phyloP scores from a whole-genome alignment of 2,888 invertebrate genomes.

The Mimas tiliae region DNA sequence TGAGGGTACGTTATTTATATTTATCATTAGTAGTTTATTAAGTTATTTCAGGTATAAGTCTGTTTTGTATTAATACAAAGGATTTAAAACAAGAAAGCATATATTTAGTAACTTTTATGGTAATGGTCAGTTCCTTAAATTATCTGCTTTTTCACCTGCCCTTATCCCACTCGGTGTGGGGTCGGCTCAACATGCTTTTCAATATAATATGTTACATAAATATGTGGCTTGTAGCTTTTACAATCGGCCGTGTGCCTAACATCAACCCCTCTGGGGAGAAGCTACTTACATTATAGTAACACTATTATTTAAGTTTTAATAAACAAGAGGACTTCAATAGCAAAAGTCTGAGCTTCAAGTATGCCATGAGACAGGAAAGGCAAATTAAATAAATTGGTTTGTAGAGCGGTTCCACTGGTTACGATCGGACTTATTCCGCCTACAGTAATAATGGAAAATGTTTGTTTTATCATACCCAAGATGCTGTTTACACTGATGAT shows the following conservation, averaged over 20 bases:
- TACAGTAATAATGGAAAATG: not conserved
- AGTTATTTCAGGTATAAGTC: not conserved
- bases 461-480: not conserved
- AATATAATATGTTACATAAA: no score
- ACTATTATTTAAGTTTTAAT: not conserved
- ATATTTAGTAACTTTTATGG: not conserved
- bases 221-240: no score
- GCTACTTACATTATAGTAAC: no score
- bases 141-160: no score
- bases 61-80: not conserved
- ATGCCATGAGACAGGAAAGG: not conserved
- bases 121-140: no score
- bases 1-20: not conserved
- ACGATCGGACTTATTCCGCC: not conserved
- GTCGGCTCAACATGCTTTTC: no score
- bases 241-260: no score
- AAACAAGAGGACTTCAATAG: not conserved
- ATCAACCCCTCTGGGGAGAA: no score
- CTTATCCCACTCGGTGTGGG: no score
- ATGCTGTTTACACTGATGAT: not conserved
- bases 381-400: slow-evolving; percentile 10
- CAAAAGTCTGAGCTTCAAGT: not conserved
- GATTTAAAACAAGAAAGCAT: not conserved
- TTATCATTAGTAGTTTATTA: not conserved
- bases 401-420: slow-evolving; percentile 1